Percentiles rank a stretch among this genome's conserved stretches.
phyloP scores from a whole-genome alignment of 2,888 invertebrate species.

The Alloplasta piceator region DNA sequence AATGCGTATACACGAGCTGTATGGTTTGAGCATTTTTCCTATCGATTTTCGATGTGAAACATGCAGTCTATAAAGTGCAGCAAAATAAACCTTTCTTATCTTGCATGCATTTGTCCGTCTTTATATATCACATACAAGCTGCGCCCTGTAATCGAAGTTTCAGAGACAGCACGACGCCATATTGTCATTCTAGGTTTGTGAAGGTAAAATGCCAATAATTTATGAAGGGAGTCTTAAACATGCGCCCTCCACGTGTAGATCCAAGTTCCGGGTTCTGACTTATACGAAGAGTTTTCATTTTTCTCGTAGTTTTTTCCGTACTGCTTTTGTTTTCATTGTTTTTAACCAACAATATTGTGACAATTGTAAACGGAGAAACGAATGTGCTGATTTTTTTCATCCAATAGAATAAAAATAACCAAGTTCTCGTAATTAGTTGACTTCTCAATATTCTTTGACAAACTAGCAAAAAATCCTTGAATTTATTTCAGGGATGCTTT shows the following conservation, averaged over 20 bases:
- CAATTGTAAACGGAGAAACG: too few relatives aligned
- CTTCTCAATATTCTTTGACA: too few relatives aligned
- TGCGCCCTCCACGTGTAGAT: background rate
- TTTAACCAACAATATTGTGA: too few relatives aligned
- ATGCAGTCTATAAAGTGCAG: background rate
- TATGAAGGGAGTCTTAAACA: conserved; percentile 22
- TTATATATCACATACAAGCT: background rate
- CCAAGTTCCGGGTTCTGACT: too few relatives aligned
- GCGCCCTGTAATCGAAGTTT: background rate
- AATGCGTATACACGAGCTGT: background rate
- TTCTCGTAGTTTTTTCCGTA: too few relatives aligned
- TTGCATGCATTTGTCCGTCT: background rate
- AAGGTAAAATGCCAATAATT: conserved; percentile 33
- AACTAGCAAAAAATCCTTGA: too few relatives aligned
- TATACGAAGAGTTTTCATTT: too few relatives aligned
- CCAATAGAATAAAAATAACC: background rate
- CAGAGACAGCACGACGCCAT: conserved; percentile 4
- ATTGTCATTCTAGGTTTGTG: conserved; percentile 30
- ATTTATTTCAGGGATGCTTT: too few relatives aligned
- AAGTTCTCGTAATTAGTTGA: too few relatives aligned
- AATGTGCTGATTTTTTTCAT: too few relatives aligned
- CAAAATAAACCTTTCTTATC: conserved; percentile 1
- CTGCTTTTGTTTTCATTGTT: too few relatives aligned
- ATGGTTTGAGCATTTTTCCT: conserved; percentile 1
- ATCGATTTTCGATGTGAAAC: background rate